Base-by-base conservation (phyloP, 2,113 vertebrate species). In the Cyanoderma ruficeps region DNA sequence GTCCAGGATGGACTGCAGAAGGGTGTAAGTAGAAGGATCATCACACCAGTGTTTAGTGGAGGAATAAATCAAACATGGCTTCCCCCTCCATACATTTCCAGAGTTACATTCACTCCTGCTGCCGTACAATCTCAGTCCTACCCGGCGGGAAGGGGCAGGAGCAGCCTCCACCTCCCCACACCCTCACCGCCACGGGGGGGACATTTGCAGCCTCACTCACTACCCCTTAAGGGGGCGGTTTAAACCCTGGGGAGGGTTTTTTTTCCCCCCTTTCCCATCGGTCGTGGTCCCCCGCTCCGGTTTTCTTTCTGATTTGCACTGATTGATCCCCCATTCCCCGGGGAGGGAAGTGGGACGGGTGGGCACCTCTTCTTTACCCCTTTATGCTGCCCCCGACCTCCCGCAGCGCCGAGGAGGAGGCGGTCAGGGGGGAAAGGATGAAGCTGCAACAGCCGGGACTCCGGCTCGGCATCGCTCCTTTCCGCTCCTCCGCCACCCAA, bases 41-140 rank as follows among this genome's bases (percentile, higher is more conserved):
- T 96, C 91, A 89, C 90, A 95, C 90, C 92, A 86, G 82, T 64
- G 89, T 90, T 96, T 91, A 87, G 93, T 85, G 81, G 71, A 96
- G 94, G 97, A 97, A 97, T 97, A 97, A 97, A 97, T 97, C 97
- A 97, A 97, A 97, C 95, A 97, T 97, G 97, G 97, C 97, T 97
- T 97, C 97, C 97, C 95, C 83, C 96, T 96, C 96, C 96, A 96
- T 96, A 93, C 97, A 93, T 96, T 96, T 93, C 94, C 96, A 94
- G 93, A 96, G 96, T 94, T 96, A 91, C 94, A 92, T 95, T 68
- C 89, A 76, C 94, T 90, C 95, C 78, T 74, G 76, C 94, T 20
- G 93, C 96, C 92, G 75, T 67, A 44, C 65, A 76, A 95, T 75
- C 84, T 86, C 91, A 15, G 85, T 90, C 55, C 93, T 81, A 68